Base-by-base conservation (phyloP, 2,113 vertebrate genomes). In the Semicossyphus pulcher region DNA sequence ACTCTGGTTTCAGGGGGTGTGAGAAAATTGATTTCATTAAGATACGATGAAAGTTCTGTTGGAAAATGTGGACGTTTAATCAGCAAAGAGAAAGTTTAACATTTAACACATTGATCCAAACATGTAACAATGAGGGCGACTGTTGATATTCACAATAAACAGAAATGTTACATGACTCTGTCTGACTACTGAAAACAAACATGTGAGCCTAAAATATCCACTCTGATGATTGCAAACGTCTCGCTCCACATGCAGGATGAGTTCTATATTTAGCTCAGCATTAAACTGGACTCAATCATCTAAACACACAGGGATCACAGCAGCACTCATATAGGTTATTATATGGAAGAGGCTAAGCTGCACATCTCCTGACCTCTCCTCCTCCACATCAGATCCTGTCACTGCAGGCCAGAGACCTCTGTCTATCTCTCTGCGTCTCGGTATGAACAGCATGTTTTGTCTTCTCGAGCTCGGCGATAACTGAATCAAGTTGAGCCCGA, bases 231-330 rank as follows among this genome's bases (percentile, higher is more conserved):
- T 52, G 44, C 54, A 42, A 26, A 45, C 31, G 28, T 15, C 15
- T 47, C 20, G 34, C 11, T 51, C 14, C 14, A 26, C 26, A 44
- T 34, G 4, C 18, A 29, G 7, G 7, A 23, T n/a, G n/a, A n/a
- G n/a, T 16, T 10, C 26, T 72, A 51, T 51, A 71, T 66, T 64
- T 54, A 73, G 49, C 28, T 54, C 51, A 32, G 14, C 15, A 49
- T 63, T 75, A 48, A 71, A 52, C 32, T 36, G 47, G 49, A 72
- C 75, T 52, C 36, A 79, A 63, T 75, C 28, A 5, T 71, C 49
- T 39, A 42, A 76, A 68, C 20, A 74, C 9, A 52, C 10, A 51
- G 10, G 34, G 42, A 56, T 63, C 47, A 77, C 26, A 71, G 52
- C 48, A 48, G 48, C 69, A 47, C 16, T 51, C 36, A 37, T 21